Percentiles rank a stretch among this genome's conserved stretches.
Conservation (phyloP, 2,888 invertebrate genomes). For the Xylota sylvarum region DNA sequence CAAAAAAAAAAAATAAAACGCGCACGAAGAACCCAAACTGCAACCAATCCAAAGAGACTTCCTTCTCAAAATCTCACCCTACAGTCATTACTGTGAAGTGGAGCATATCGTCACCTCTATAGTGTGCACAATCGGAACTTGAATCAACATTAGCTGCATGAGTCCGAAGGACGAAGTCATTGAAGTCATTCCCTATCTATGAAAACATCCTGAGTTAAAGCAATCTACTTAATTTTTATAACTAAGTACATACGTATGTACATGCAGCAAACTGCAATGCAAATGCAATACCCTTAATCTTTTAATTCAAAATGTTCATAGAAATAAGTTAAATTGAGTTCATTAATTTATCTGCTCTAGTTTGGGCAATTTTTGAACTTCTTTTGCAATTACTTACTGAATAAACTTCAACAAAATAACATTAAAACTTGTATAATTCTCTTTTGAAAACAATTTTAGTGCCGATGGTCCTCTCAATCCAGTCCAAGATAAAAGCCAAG, state of each 20-base stretch:
- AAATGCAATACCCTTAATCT: not conserved
- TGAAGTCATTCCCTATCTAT: not conserved
- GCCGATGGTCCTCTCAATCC: slow-evolving; percentile 7
- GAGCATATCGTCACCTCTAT: no score
- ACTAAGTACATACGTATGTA: no score
- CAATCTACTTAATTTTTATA: no score
- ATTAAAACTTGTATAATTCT: slow-evolving; percentile 48
- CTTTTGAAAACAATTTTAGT: slow-evolving; percentile 42
- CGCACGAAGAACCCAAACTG: no score
- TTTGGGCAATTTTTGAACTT: not conserved
- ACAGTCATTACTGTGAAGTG: no score
- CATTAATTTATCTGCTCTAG: not conserved
- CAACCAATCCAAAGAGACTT: no score
- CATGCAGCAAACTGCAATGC: no score
- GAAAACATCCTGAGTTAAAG: no score
- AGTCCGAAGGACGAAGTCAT: not conserved
- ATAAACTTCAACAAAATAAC: slow-evolving; percentile 31
- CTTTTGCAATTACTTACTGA: not conserved
- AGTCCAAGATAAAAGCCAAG: slow-evolving; percentile 3
- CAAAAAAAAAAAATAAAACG: no score
- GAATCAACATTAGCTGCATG: no score
- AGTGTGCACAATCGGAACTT: no score
- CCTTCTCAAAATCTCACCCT: no score
- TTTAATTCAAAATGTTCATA: not conserved
- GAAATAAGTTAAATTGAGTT: not conserved